phyloP scores from a whole-genome alignment of 1,140 invertebrate species.

The Drosophila prosaltans region DNA sequence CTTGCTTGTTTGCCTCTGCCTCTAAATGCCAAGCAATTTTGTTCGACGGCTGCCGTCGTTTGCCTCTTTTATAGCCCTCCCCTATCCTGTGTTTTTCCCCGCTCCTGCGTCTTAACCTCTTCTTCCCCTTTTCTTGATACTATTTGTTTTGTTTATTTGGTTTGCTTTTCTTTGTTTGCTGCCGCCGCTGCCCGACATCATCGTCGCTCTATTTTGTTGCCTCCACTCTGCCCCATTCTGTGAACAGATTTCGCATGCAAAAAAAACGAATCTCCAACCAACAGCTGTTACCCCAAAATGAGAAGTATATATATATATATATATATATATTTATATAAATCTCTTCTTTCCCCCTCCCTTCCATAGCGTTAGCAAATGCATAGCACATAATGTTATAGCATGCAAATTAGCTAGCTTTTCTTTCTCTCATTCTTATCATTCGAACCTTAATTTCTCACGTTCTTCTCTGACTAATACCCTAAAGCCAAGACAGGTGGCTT shows the following conservation, averaged over 20 bases:
- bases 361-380: no score
- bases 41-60: constrained; percentile 21
- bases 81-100: not conserved
- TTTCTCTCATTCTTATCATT: constrained; percentile 46
- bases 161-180: constrained; percentile 71
- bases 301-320: constrained; percentile 20
- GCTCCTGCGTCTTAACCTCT: not conserved
- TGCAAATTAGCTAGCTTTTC: not conserved
- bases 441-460: constrained; percentile 64
- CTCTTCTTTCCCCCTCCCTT: not conserved
- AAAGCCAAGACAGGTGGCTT: constrained; percentile 54
- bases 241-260: constrained; percentile 49
- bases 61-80: constrained; percentile 48
- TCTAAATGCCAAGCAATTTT: constrained; percentile 41
- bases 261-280: constrained; percentile 9
- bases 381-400: not conserved
- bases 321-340: constrained; percentile 30
- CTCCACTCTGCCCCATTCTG: not conserved
- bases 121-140: not conserved
- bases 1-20: constrained; percentile 41
- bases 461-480: constrained; percentile 64
- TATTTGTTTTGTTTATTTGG: constrained; percentile 79
- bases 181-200: constrained; percentile 38
- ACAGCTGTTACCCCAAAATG: constrained; percentile 12
- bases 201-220: constrained; percentile 10